Base-by-base conservation (phyloP, 2,113 vertebrate genomes). In the Aegypius monachus region DNA sequence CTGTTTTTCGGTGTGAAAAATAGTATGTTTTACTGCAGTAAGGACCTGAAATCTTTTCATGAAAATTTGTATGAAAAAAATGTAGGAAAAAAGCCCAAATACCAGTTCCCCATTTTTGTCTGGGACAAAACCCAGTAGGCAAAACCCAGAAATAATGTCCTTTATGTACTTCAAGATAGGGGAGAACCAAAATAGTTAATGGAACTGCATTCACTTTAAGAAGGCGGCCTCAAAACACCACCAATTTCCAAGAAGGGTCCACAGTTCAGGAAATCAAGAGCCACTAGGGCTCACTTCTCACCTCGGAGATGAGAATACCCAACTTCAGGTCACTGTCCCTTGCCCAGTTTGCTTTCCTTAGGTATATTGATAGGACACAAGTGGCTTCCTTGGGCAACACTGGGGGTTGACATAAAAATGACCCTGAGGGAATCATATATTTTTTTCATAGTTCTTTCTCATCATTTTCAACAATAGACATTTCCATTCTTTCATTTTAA, bases 401-500 rank as follows among this genome's bases (percentile, higher is more conserved):
- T 31, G 23, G 9, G 36, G 3, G 1, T 16, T 29, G 25, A n/a
- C 14, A n/a, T 38, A 36, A 81, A 79, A 62, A 58, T 25, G 11
- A n/a, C 13, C 3, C 12, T 11, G 27, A 15, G 16, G 38, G 11
- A 26, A 59, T 29, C 1, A 3, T 36, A 6, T 8, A 1, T 9
- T 61, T 85, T 52, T 52, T 82, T 62, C 13, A 4, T 16, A 52
- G 53, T 42, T 13, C 34, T 53, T 73, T 58, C 9, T 52, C 31
- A 15, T n/a, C 0, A 0, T 48, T 55, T 89, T 68, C 59, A 59
- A 23, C 17, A 20, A 38, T 2, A n/a, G 29, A 17, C 2, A 8
- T 84, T 87, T 67, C 23, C 9, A n/a, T 79, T 81, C 23, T 56
- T 81, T 61, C 10, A 19, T 65, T 94, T 72, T 45, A 21, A 84